Evolutionary conservation across 2,888 invertebrate species (phyloP), one percentile per base, ranked within the genome.

Genomic region (Laspeyria flexula): DNA sequence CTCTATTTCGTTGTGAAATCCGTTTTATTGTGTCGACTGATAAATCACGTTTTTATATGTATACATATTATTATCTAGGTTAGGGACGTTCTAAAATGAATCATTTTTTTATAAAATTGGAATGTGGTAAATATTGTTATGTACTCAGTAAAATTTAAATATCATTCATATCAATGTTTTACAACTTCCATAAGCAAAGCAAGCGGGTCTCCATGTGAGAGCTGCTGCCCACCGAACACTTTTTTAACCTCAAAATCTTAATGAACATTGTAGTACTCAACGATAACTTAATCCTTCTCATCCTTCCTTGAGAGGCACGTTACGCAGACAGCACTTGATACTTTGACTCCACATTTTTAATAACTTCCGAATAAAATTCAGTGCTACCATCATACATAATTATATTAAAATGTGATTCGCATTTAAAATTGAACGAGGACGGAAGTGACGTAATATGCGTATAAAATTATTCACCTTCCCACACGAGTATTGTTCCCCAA

Each of bases 401-500:
- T 40, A 33, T 46, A 37, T 46, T 46, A 18, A 33, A 34, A 46
- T 34, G 27, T 29, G 40, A 16, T 21, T 34, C 18, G 46, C 18
- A 27, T 40, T 46, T 33, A 34, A 23, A 46, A 46, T 18, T 15
- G 12, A 33, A 5, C 40, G 9, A 34, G 21, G 34, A 48, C 54
- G 65, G 71, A 70, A 56, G 40, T 58, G 51, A 55, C 56, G 54
- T 30, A 4, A 16, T 18, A 16, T 46, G 16, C 7, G 21, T 46
- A 27, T 37, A 39, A 47, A 15, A 55, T 55, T 53, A 55, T 63
- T 55, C 40, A 47, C 46, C 56, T 30, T 60, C 60, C 59, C 56
- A 65, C 60, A 37, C 49, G 6, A 43, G 43, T 48, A 68, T 69
- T 71, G 68, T 71, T 52, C 66, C 62, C 49, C 45, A 57, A 49